Base-by-base conservation (phyloP, 2,888 invertebrate genomes). In the Mythimna loreyi region DNA sequence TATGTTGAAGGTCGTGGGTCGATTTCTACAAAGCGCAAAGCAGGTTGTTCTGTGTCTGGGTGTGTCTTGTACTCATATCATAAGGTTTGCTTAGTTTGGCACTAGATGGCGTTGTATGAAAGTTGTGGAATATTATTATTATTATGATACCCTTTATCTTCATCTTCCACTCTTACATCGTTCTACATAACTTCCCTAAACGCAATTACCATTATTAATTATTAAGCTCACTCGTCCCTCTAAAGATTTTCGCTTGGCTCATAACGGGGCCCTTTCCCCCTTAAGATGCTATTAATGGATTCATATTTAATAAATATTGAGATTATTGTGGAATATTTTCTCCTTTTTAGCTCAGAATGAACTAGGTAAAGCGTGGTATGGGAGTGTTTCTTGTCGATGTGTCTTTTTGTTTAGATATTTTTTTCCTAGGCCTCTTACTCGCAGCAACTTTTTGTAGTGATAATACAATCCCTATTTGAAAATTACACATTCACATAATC, bases 251-350 rank as follows among this genome's bases (percentile, higher is more conserved):
- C 75, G 53, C 52, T 58, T 72, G 21, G 57, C 55, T 72, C 59
- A 13, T 79, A 61, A 78, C 62, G 60, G 55, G 63, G 61, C 52
- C 45, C 52, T 63, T 66, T 63, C 7, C 25, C 66, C 55, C 55
- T 63, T 72, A 72, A 53, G 61, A 69, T 23, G 64, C 72, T 67
- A 76, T 67, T 80, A 80, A 70, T 43, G 53, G 59, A 80, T 80
- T 68, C 76, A 80, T 79, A 80, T 80, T 80, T 80, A 80, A 79
- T 80, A 75, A 80, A 67, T 75, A 67, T 63, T 33, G 57, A 40
- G 60, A 69, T 63, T 28, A 28, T 23, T 43, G 53, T 52, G 28
- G 23, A 25, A 43, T 2, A 33, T 63, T 57, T 59, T 40, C 6
- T 19, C 16, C 21, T n/a, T 40, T 62, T 25, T 55, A 47, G 16